phyloP scores from a whole-genome alignment of 23 tunicate genomes.

The Styela clava region DNA sequence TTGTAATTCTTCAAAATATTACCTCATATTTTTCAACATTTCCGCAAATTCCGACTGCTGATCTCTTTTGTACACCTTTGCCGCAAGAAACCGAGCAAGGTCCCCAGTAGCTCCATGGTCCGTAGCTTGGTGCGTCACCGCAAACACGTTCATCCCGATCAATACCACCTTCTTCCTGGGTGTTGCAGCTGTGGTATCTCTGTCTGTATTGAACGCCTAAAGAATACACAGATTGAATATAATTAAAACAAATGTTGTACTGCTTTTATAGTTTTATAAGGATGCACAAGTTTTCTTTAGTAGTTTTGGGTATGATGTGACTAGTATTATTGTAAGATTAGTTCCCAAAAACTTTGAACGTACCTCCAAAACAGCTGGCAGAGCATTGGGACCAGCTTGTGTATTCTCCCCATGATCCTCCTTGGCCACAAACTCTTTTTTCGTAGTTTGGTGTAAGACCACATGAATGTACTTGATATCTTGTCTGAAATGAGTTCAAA shows the following conservation, averaged over 20 bases:
- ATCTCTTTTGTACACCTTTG: conserved; percentile 53
- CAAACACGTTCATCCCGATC: conserved; percentile 6
- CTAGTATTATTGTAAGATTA: too few relatives aligned
- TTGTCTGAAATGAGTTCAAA: conserved; percentile 11
- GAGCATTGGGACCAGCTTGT: conserved; percentile 73
- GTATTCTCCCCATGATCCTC: conserved; percentile 64
- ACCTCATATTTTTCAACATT: conserved; percentile 33
- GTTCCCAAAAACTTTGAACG: too few relatives aligned
- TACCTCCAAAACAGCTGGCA: conserved; percentile 79
- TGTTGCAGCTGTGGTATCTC: conserved; percentile 21
- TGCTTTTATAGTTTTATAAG: too few relatives aligned
- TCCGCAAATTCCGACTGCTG: conserved; percentile 67
- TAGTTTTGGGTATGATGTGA: too few relatives aligned
- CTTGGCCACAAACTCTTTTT: conserved; percentile 60
- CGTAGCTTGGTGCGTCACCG: conserved; percentile 28
- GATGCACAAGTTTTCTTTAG: too few relatives aligned
- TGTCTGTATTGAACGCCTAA: conserved; percentile 41
- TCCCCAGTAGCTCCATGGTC: conserved; percentile 66
- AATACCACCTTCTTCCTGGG: conserved; percentile 5
- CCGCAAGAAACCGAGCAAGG: conserved; percentile 80
- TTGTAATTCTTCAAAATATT: too few relatives aligned
- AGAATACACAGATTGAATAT: too few relatives aligned
- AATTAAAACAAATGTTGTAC: too few relatives aligned
- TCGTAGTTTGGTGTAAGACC: conserved; percentile 38
- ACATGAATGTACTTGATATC: conserved; percentile 71